Base-by-base conservation (phyloP, 2,113 vertebrate species). In the Struthio camelus region DNA sequence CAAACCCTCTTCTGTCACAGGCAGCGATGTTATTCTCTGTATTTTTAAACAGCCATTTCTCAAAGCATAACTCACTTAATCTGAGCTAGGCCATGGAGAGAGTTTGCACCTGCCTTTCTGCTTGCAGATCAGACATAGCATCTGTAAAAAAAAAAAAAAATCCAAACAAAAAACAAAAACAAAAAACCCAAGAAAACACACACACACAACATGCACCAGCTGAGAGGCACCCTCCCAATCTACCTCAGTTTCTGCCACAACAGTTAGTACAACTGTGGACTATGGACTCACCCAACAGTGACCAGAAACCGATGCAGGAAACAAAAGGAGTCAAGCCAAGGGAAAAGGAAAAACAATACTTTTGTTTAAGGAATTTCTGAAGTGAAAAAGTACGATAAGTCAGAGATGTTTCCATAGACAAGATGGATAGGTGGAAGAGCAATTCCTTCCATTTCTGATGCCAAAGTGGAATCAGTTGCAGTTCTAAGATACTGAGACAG, bases 221-320 rank as follows among this genome's bases (percentile, higher is more conserved):
- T 38, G 14, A 91, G 59, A 5, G 16, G 5, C n/a, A 34, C 27
- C 11, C 18, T 73, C 66, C 42, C 30, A 70, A 51, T 42, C 42
- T n/a, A 15, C 25, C 38, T 27, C 46, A 2, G 2, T 10, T 28
- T 22, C 61, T 75, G 40, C 27, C 34, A 0, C 0, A 48, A 18
- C 15, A 51, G 32, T 14, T 48, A 65, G 24, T n/a, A 14, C 4
- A 56, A 54, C 46, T 18, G 8, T 0, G 0, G 56, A 46, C n/a
- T 48, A 36, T 24, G 30, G 30, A 25, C 18, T 50, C 2, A 0
- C 16, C 27, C 34, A 59, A 30, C 25, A 22, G 3, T 3, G 2
- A 14, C 11, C 44, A 46, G 6, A 88, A 95, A 83, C 30, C 53
- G 22, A 67, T 61, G 30, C 76, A 89, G 80, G 62, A 93, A 87